A percentile compares a stretch with the other conserved stretches of the same genome.
Conservation (phyloP, 2,797 vertebrate species). For the Momotus momota region DNA sequence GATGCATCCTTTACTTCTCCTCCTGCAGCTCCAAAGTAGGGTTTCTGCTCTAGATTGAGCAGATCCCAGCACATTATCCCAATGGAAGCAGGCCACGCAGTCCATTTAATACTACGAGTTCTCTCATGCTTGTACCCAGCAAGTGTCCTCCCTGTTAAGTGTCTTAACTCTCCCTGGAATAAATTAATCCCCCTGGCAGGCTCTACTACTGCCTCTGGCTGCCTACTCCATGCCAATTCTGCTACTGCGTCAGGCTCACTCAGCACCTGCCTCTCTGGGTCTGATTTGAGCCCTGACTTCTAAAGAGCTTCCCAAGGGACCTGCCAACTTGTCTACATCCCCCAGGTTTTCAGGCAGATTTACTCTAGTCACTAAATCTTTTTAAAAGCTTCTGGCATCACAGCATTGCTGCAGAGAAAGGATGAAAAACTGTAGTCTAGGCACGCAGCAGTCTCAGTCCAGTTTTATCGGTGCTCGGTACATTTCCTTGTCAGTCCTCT, state of each 20-base stretch:
- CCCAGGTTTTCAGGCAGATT: not conserved
- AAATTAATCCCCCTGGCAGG: constrained; percentile 2
- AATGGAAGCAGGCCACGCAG: not conserved
- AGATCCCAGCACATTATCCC: accelerated
- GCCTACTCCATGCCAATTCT: not conserved
- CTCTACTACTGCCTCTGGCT: not conserved
- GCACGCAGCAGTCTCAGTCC: not conserved
- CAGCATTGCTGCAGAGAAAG: not conserved
- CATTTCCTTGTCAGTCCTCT: not conserved
- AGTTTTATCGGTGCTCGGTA: not conserved
- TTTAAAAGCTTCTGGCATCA: not conserved
- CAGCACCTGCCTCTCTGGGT: not conserved
- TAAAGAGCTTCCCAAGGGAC: not conserved
- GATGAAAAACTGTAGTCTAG: not conserved
- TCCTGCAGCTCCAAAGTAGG: not conserved
- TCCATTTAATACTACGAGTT: constrained; percentile 18
- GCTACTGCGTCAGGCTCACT: not conserved
- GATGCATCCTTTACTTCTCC: not conserved
- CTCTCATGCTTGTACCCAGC: constrained; percentile 8
- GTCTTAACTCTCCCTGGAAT: not conserved
- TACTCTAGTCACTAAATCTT: not conserved
- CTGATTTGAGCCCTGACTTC: not conserved
- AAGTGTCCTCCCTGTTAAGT: not conserved
- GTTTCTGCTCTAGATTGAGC: not conserved
- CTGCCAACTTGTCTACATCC: not conserved